Conservation (phyloP, 2,113 vertebrate species). For the Sinocyclocheilus maitianheensis region DNA sequence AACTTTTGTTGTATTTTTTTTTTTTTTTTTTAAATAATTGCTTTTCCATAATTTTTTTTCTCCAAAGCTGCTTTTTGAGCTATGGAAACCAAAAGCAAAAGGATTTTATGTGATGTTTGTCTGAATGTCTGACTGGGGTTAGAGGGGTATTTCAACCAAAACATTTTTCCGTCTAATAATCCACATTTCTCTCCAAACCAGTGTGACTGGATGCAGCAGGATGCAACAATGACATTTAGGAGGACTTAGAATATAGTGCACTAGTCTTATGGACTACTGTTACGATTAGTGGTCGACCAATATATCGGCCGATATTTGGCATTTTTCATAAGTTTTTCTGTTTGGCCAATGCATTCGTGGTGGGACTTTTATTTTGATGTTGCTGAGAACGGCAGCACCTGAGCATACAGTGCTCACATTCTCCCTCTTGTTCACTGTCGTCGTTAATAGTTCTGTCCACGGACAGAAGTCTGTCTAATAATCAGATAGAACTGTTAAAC, state of each 20-base stretch:
- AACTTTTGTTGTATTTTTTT: background rate
- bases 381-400: no score
- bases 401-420: no score
- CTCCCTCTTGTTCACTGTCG: no score
- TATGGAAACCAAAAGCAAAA: background rate
- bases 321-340: no score
- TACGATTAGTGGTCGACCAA: background rate
- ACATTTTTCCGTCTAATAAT: background rate
- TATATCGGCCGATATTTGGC: no score
- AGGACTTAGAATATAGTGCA: background rate
- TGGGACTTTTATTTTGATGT: no score
- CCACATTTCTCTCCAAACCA: background rate
- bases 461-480: no score
- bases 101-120: background rate
- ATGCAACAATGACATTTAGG: background rate
- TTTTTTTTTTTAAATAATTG: background rate
- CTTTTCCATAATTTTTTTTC: background rate
- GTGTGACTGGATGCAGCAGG: background rate
- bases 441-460: no score
- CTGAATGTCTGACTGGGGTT: no score
- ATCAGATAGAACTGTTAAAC: no score
- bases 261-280: background rate
- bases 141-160: background rate
- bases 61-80: background rate
- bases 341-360: no score